Evolutionary conservation across 2,888 invertebrate genomes (phyloP).

Genomic region (Orchestes rusci): DNA sequence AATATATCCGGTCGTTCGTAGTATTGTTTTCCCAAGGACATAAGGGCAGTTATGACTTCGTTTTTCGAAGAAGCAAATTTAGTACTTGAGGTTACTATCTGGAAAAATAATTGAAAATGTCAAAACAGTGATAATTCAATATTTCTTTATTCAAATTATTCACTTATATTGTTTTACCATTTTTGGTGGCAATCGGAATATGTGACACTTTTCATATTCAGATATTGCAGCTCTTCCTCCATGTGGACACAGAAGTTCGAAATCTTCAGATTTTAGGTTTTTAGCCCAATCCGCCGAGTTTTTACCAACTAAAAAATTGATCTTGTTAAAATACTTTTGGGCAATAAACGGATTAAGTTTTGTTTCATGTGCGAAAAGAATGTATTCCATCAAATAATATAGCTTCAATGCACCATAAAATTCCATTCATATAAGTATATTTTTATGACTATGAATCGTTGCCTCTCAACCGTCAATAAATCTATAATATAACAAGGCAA

Average conservation of each 20-base stretch:
- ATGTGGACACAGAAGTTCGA: conserved; percentile 57
- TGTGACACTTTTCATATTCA: conserved; percentile 53
- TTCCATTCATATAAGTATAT: too few relatives aligned
- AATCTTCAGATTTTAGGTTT: conserved; percentile 46
- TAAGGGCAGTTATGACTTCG: conserved; percentile 58
- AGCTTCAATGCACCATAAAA: too few relatives aligned
- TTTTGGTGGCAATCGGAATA: conserved; percentile 53
- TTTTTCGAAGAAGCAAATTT: conserved; percentile 40
- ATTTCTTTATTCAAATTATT: not conserved
- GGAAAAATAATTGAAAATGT: conserved; percentile 3
- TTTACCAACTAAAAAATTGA: conserved; percentile 50
- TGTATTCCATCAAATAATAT: too few relatives aligned
- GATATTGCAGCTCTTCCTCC: conserved; percentile 50
- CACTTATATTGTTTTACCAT: conserved; percentile 37
- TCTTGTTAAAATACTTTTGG: too few relatives aligned
- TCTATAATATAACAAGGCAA: too few relatives aligned
- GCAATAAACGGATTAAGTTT: too few relatives aligned
- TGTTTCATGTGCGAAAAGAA: too few relatives aligned
- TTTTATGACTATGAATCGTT: too few relatives aligned
- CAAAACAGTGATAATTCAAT: not conserved
- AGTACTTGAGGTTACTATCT: conserved; percentile 43
- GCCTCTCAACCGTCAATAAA: too few relatives aligned
- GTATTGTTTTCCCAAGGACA: conserved; percentile 52
- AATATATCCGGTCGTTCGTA: conserved; percentile 53
- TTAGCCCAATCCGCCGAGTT: conserved; percentile 50